Base-by-base conservation (phyloP, 2,888 invertebrate genomes). In the Lamellibrachia satsuma region DNA sequence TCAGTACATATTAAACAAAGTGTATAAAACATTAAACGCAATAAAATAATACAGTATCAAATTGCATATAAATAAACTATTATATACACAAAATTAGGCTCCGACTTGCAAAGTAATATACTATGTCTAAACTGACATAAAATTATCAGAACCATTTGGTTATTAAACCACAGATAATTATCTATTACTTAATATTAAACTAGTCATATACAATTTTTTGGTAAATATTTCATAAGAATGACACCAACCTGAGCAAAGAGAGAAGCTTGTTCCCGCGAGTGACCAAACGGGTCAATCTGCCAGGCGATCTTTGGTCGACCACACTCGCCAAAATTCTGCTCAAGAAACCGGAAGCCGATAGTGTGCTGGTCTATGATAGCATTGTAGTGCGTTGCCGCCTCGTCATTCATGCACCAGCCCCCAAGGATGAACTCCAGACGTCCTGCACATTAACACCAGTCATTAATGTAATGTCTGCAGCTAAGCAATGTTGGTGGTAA, bases 241-340 rank as follows among this genome's bases (percentile, higher is more conserved):
- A 60, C 4, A 75, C 92, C 91, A 92, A 97, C 97, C 96, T 96
- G 96, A 22, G 97, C 96, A 95, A 97, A 97, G 8, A 97, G 94
- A 51, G 98, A 97, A 0, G 98, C 98, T 97, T 98, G 98, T 96
- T 98, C 98, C 4, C 98, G 97, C 0, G 98, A 98, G 95, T 98
- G 98, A 0, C 98, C 98, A 95, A 98, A 98, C 0, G 98, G 98
- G 95, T 98, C 98, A 39, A 98, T 98, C 96, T 98, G 98, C 98
- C 98, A 98, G 0, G 98, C 98, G 0, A 98, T 97, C 92, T 97
- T 97, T 0, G 98, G 98, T 57, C 97, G 97, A 0, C 97, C 98
- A 95, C 98, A 98, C 0, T 97, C 97, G 1, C 96, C 96, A 94
- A 97, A 96, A 55, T 95, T 95, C 57, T 95, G 93, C 55, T 39